phyloP scores from a whole-genome alignment of 2,113 vertebrate species.

The Okapia johnstoni region DNA sequence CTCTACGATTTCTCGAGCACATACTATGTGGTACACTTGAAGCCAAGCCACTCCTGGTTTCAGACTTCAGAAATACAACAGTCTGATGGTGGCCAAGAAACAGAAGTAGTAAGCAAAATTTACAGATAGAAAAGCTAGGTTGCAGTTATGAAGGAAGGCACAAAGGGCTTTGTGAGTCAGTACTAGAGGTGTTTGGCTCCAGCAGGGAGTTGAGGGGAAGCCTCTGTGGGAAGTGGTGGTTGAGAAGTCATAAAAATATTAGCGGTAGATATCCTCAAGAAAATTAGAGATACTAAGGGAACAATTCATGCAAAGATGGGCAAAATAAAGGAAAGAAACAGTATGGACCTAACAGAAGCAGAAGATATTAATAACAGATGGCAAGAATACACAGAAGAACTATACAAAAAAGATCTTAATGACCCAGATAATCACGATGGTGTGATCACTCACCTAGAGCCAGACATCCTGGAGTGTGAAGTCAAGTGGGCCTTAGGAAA shows the following conservation, averaged over 20 bases:
- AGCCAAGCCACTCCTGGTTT: not conserved
- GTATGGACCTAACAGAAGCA: not conserved
- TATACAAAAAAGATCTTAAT: not conserved
- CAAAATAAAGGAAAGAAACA: not conserved
- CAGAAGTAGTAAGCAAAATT: not conserved
- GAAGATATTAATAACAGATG: not conserved
- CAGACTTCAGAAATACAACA: not conserved
- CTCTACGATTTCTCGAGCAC: not conserved
- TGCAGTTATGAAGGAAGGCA: not conserved
- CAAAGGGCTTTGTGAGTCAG: not conserved
- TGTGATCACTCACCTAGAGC: not conserved
- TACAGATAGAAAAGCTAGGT: not conserved
- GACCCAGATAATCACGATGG: not conserved
- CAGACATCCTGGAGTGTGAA: not conserved
- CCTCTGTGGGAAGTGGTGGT: not conserved
- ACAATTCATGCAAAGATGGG: not conserved
- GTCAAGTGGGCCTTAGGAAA: not conserved
- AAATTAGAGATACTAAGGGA: not conserved
- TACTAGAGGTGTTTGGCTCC: not conserved
- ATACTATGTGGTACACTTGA: not conserved
- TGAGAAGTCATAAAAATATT: not conserved
- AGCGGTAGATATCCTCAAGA: not conserved
- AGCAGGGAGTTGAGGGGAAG: not conserved
- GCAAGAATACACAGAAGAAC: not conserved
- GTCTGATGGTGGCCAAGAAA: not conserved